Conservation (phyloP, 2,113 vertebrate species). For the Tympanuchus pallidicinctus region DNA sequence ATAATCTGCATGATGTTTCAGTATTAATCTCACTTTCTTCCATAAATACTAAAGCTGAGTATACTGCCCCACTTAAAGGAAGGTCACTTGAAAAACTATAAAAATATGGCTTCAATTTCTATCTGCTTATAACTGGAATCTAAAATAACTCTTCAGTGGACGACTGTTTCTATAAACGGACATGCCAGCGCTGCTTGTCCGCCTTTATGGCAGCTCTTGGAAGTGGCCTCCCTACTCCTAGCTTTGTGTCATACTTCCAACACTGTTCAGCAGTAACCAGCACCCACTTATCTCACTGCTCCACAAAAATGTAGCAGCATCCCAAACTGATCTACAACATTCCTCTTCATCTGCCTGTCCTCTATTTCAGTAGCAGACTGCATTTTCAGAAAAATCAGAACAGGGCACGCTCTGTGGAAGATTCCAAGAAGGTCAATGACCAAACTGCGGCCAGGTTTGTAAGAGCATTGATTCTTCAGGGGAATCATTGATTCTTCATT, state of each 20-base stretch:
- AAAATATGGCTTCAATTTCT: background rate
- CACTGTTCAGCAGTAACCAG: background rate
- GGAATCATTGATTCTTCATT: background rate
- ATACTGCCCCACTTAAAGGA: background rate
- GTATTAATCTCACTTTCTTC: background rate
- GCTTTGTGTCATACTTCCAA: background rate
- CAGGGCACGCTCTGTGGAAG: background rate
- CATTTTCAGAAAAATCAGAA: background rate
- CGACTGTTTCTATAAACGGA: background rate
- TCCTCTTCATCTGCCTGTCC: background rate
- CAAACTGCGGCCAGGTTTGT: background rate
- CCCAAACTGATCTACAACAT: background rate
- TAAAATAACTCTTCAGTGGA: background rate
- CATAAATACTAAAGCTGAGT: rapidly evolving
- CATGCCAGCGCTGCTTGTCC: background rate
- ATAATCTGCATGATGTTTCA: background rate
- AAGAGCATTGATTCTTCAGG: background rate
- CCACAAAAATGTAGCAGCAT: background rate
- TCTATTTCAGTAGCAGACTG: background rate
- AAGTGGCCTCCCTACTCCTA: background rate
- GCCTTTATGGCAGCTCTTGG: background rate
- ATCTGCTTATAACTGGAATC: background rate
- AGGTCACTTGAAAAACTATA: background rate
- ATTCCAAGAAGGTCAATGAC: background rate
- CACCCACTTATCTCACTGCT: background rate